Evolutionary conservation across 2,888 invertebrate genomes (phyloP).

Genomic region (Coelogynopora nodosa): DNA sequence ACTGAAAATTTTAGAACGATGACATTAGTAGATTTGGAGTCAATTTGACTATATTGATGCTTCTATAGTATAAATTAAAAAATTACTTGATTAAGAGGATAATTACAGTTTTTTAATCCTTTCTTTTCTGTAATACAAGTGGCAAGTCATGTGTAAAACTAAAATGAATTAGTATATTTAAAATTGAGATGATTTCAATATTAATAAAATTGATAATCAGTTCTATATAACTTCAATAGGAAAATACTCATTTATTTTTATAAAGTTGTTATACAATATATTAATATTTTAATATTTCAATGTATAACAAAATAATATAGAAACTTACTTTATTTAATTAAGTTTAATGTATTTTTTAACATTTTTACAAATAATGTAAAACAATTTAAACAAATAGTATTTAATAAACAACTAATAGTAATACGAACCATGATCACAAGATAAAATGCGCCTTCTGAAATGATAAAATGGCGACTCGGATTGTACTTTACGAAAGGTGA

Average conservation of each 20-base stretch:
- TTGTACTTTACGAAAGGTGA: slow-evolving; percentile 1
- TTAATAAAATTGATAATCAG: neutral
- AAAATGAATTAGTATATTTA: neutral
- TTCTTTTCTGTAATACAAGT: no score
- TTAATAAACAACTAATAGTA: neutral
- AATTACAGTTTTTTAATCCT: no score
- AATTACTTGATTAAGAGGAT: no score
- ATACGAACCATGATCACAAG: neutral
- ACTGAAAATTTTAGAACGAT: no score
- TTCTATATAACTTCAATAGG: neutral
- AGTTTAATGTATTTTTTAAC: neutral
- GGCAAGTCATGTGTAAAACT: neutral
- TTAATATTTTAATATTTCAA: no score
- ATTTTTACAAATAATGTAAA: neutral
- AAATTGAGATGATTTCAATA: neutral
- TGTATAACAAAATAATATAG: neutral
- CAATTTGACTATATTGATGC: no score
- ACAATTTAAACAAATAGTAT: neutral
- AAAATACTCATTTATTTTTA: neutral
- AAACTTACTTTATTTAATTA: neutral
- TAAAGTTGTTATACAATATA: neutral
- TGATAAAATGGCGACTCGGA: neutral
- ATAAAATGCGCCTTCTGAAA: neutral
- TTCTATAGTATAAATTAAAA: no score
- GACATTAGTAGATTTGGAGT: no score